Conservation (phyloP, 2,113 vertebrate genomes). For the Chascanopsetta lugubris region DNA sequence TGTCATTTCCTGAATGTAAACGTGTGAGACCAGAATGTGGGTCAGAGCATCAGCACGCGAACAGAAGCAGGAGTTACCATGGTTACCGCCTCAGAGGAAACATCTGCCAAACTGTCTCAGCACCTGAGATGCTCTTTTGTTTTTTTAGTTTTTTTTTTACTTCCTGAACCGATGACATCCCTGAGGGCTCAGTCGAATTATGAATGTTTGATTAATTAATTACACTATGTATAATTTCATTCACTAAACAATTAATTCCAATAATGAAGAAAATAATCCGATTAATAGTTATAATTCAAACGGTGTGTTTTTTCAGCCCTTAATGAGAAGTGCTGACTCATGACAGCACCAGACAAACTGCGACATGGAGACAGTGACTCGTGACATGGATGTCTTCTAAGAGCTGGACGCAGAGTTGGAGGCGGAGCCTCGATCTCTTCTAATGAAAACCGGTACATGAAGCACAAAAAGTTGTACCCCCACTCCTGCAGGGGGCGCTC, state of each 20-base stretch:
- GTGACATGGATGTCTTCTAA: too few species aligned
- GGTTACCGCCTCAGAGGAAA: slow-evolving; percentile 1
- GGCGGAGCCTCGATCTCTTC: too few species aligned
- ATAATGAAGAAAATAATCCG: background rate
- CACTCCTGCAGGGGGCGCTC: too few species aligned
- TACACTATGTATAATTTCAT: too few species aligned
- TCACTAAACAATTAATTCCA: background rate
- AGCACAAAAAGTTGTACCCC: too few species aligned
- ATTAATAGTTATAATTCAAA: background rate
- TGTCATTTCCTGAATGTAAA: slow-evolving; percentile 45
- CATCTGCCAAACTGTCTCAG: background rate
- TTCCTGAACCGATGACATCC: too few species aligned
- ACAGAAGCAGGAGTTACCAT: slow-evolving; percentile 12
- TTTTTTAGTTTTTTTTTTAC: background rate
- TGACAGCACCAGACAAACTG: background rate
- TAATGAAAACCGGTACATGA: too few species aligned
- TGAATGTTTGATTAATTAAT: background rate
- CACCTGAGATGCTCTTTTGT: background rate
- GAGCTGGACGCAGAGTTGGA: too few species aligned
- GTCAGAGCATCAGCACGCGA: background rate
- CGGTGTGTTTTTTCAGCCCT: background rate
- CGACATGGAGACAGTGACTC: too few species aligned
- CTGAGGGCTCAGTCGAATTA: too few species aligned
- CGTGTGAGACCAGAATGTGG: background rate
- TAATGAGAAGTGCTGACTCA: background rate